phyloP scores from a whole-genome alignment of 1,140 invertebrate species.

The Drosophila jambulina region DNA sequence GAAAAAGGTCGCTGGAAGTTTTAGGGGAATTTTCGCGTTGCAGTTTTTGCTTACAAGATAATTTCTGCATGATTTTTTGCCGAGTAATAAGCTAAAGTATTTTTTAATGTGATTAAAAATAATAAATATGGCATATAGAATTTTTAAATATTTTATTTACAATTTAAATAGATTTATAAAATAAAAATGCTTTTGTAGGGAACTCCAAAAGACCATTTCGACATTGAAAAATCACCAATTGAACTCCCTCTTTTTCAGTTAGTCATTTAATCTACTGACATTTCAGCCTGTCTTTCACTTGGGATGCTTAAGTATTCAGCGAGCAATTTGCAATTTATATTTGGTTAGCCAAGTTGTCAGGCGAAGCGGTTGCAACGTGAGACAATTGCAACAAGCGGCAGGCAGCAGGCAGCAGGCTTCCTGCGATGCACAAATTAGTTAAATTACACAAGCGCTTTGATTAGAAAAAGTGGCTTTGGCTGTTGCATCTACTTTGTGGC shows the following conservation, averaged over 20 bases:
- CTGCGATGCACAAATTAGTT: slow-evolving; percentile 70
- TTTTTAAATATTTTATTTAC: not conserved
- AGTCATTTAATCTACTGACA: slow-evolving; percentile 21
- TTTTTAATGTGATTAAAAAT: not conserved
- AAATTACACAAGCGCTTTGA: slow-evolving; percentile 80
- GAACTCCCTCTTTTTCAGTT: slow-evolving; percentile 13
- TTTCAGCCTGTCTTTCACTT: slow-evolving; percentile 17
- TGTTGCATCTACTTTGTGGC: slow-evolving; percentile 35
- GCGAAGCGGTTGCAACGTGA: slow-evolving; percentile 55
- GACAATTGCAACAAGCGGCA: slow-evolving; percentile 56
- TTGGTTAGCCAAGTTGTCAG: slow-evolving; percentile 53
- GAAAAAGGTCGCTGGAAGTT: slow-evolving; percentile 46
- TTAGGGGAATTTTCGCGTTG: slow-evolving; percentile 4
- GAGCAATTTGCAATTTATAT: slow-evolving; percentile 59
- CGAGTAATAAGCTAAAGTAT: not conserved
- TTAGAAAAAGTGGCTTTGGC: slow-evolving; percentile 75
- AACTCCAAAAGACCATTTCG: not conserved
- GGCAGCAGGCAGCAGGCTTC: not conserved
- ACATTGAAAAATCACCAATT: not conserved
- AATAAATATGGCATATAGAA: not conserved
- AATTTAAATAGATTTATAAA: too few species aligned
- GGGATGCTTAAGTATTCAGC: slow-evolving; percentile 24
- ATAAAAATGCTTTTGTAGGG: not conserved
- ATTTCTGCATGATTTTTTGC: not conserved
- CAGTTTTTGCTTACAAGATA: not conserved